Percentiles rank a stretch among this genome's conserved stretches.
phyloP scores from a whole-genome alignment of 2,113 vertebrate species.

The Trogon surrucura region DNA sequence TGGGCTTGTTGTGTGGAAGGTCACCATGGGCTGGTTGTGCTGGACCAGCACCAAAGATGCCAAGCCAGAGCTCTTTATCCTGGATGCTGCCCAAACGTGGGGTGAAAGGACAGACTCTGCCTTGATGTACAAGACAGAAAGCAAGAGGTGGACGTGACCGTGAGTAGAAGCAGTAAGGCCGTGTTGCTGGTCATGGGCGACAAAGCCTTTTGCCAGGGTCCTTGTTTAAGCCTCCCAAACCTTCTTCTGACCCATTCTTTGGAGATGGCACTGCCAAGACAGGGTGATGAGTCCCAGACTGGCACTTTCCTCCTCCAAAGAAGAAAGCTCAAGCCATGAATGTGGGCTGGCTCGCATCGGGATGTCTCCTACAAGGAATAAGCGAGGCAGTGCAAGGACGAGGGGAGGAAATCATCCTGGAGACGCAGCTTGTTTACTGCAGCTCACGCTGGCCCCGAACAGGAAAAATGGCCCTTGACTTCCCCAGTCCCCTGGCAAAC shows the following conservation, averaged over 20 bases:
- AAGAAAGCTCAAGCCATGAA: background rate
- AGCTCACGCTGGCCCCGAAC: background rate
- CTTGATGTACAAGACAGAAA: background rate
- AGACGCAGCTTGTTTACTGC: background rate
- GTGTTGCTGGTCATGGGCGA: fast-evolving
- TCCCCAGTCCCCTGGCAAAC: background rate
- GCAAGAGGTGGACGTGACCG: fast-evolving
- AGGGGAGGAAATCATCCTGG: background rate
- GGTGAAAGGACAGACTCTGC: background rate
- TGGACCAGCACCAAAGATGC: fast-evolving
- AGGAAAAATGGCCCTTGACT: background rate
- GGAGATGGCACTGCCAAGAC: background rate
- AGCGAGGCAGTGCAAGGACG: background rate
- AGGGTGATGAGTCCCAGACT: fast-evolving
- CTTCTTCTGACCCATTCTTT: background rate
- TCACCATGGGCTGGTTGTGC: background rate
- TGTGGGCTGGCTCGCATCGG: fast-evolving
- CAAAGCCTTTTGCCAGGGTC: background rate
- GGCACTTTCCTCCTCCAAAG: background rate
- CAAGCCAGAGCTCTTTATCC: background rate
- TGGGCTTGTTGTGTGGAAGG: background rate
- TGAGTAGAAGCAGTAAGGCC: background rate
- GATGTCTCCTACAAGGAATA: fast-evolving
- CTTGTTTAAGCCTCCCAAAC: background rate
- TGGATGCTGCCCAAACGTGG: background rate